Base-by-base conservation (phyloP, 2,113 vertebrate species). In the Aphelocoma coerulescens region DNA sequence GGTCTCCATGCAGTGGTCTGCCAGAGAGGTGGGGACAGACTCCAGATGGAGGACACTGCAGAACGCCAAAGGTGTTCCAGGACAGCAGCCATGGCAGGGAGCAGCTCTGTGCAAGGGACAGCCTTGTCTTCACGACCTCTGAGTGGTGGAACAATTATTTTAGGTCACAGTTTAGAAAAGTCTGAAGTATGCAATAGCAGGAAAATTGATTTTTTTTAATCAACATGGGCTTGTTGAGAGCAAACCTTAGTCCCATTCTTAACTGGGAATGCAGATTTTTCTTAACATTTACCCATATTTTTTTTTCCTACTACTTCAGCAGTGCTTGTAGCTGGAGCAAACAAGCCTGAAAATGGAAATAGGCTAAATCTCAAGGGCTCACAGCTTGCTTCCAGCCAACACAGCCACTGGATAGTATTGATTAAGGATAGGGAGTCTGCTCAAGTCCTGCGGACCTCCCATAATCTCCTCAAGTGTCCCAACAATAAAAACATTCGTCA, bases 1-100 rank as follows among this genome's bases (percentile, higher is more conserved):
- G 16, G 11, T 46, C 3, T 77, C 20, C 23, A 68, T 65, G 33
- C 28, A 83, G 32, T 41, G 21, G 6, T 57, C 59, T 61, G 21
- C 10, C 54, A 57, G 22, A n/a, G 16, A 63, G 81, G 54, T 8
- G 20, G 11, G 9, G 13, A 44, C 16, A 71, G 33, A 54, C 18
- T 33, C 14, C 0, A 1, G 39, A 5, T 23, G 8, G 22, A 68
- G 54, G 9, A 11, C 48, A 5, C 30, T 35, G 55, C 24, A 73
- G 33, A 2, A 1, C n/a, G 18, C 20, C 84, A 44, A 2, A 44
- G 26, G 7, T 46, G 10, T 9, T 48, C 37, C 68, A 89, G 33
- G 15, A 20, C 16, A 81, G 37, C 37, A 59, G 43, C 7, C 28
- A 26, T 1, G 12, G 41, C 74, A 74, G 12, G 10, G 18, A 15